These are phyloP conservation scores for Limnephilus marmoratus DNA, from an alignment of 2,888 invertebrate genomes.

Conservation along the genomic window DNA sequence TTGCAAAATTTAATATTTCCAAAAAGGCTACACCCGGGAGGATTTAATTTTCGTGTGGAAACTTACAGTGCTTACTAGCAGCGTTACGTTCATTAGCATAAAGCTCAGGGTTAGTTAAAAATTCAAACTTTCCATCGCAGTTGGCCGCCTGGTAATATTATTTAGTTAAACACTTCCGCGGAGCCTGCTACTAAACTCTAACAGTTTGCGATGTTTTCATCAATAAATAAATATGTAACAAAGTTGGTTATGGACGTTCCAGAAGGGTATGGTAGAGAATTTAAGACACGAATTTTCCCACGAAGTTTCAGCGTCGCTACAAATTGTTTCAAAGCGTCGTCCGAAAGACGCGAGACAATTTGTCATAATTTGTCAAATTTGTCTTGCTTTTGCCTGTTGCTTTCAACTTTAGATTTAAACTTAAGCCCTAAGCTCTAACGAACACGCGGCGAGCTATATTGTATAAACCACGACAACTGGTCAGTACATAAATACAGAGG, in stretches of 20 bases:
- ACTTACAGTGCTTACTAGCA: conserved; percentile 25
- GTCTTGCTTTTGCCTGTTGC: neutral
- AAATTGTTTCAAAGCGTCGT: neutral
- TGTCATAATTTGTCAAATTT: neutral
- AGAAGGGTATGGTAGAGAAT: neutral
- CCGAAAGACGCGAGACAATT: neutral
- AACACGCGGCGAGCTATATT: neutral
- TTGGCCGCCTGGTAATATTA: conserved; percentile 49
- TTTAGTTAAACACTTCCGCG: conserved; percentile 49
- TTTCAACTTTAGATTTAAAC: neutral
- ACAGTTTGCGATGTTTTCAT: conserved; percentile 62
- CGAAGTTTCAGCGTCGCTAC: neutral
- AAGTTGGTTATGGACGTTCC: neutral
- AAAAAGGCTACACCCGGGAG: conserved; percentile 47
- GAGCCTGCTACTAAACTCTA: conserved; percentile 58
- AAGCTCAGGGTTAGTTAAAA: conserved; percentile 62
- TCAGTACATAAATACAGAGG: neutral
- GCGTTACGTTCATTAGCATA: conserved; percentile 60
- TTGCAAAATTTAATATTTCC: conserved; percentile 54
- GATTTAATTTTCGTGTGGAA: conserved; percentile 50
- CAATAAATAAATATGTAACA: conserved; percentile 41
- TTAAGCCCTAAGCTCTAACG: neutral
- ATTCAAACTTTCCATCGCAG: conserved; percentile 59
- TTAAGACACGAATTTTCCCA: neutral
- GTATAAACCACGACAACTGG: neutral